Base-by-base conservation (phyloP, 2,888 invertebrate species). In the Platynereis dumerilii region DNA sequence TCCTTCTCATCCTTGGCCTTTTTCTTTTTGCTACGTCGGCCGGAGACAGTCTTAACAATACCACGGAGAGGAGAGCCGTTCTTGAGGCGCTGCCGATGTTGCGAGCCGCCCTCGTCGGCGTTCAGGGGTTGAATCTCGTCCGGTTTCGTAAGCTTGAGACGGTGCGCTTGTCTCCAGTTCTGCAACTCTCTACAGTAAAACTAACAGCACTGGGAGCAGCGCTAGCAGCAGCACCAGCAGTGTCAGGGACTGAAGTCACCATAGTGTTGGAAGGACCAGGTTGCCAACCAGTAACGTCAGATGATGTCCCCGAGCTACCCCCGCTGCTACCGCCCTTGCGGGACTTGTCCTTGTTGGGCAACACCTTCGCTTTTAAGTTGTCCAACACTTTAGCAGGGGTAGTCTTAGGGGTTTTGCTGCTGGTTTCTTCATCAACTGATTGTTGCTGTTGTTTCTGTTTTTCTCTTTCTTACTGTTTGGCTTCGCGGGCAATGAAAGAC, bases 111-210 rank as follows among this genome's bases (percentile, higher is more conserved):
- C 10, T 56, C 60, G 2, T 62, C 60, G 2, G 68, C 65, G 29
- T 68, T 65, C 20, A 68, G 58, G 28, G 72, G 68, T 39, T 67
- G 64, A 20, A 68, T 45, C 59, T 73, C 74, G 20, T 68, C 66
- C 12, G 65, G 58, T 64, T 72, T 74, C 29, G 72, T 71, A 17
- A 74, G 64, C 39, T 69, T 67, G 69, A 69, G 55, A 76, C 73
- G 84, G 85, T 82, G 71, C 88, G 87, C 69, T 87, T 86, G 24
- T 20, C 44, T 28, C 56, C 62, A 12, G 85, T 82, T 71, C 88
- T 87, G 69, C 87, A 86, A 24, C 27, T 48, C 44, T 56, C 57
- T 17, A 57, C 62, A 24, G 17, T 55, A 12, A 24, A 22, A 39
- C 24, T 15, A 28, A 12, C 26, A 27, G 12, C 22, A 22, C n/a